Conservation (phyloP, 35 echinoderm and acorn worm species). For the Apostichopus parvimensis region DNA sequence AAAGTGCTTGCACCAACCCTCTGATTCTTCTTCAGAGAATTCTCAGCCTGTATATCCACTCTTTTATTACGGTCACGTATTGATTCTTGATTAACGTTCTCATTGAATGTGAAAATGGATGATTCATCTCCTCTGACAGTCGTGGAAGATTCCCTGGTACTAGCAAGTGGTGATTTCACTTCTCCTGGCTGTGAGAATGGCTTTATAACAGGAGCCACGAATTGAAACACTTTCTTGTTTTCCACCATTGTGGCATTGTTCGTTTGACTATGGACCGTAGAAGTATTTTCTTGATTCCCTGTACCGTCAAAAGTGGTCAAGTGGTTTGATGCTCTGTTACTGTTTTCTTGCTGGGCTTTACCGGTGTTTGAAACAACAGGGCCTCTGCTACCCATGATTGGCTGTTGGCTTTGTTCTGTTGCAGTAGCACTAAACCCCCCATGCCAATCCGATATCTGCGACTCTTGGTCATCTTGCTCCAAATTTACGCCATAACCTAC, state of each 20-base stretch:
- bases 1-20: neutral
- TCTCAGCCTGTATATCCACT: neutral
- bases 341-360: neutral
- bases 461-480: conserved; percentile 34
- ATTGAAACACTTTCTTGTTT: conserved; percentile 5
- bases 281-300: neutral
- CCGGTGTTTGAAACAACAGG: neutral
- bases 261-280: neutral
- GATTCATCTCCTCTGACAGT: neutral
- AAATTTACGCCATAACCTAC: conserved; percentile 1
- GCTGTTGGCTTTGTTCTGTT: neutral
- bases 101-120: neutral
- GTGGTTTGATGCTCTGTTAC: neutral
- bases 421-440: neutral
- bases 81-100: neutral
- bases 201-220: neutral
- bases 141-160: neutral
- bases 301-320: neutral
- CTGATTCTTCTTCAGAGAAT: neutral
- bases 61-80: neutral
- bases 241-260: neutral
- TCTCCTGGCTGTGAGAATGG: neutral
- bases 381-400: neutral
- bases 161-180: neutral
- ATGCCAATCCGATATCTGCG: neutral